These are phyloP conservation scores for Scaptomyza pallida DNA, from an alignment of 1,140 invertebrate genomes.

Conservation along the genomic window DNA sequence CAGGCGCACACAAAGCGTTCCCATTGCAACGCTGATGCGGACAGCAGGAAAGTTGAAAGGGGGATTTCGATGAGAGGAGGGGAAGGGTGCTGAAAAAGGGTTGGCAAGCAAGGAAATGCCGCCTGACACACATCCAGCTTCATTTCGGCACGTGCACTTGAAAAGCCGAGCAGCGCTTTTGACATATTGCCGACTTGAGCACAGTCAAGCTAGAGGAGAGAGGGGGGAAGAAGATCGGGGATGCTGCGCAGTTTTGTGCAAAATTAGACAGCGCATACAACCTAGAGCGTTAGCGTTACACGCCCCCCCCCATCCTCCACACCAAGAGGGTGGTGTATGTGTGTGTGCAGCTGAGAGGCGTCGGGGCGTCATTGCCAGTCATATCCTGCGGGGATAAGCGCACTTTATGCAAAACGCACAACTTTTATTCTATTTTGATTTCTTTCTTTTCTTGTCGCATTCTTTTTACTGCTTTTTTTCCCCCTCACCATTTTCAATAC, in stretches of 20 bases:
- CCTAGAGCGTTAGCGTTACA: slow-evolving; percentile 37
- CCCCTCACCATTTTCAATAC: neutral
- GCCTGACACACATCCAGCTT: slow-evolving; percentile 73
- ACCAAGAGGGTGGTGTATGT: neutral
- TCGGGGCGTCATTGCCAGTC: slow-evolving; percentile 74
- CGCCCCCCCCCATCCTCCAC: neutral
- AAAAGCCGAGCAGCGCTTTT: slow-evolving; percentile 60
- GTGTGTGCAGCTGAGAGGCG: slow-evolving; percentile 23
- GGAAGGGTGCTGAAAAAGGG: neutral
- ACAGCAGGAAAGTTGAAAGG: slow-evolving; percentile 4
- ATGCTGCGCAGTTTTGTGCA: slow-evolving; percentile 55
- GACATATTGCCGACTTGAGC: slow-evolving; percentile 56
- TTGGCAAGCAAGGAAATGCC: slow-evolving; percentile 54
- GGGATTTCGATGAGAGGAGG: neutral
- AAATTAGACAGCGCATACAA: slow-evolving; percentile 70
- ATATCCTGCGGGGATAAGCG: slow-evolving; percentile 79
- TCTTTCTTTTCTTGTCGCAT: slow-evolving; percentile 26
- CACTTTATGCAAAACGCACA: slow-evolving; percentile 80
- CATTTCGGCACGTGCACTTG: slow-evolving; percentile 77
- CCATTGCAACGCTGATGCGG: slow-evolving; percentile 26
- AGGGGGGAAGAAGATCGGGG: neutral
- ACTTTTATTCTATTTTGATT: slow-evolving; percentile 61
- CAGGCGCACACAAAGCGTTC: slow-evolving; percentile 58
- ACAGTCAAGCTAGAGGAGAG: neutral
- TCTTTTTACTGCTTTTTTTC: neutral